Conservation (phyloP, 2,888 invertebrate species). For the Rhamphomyia laevipes region DNA sequence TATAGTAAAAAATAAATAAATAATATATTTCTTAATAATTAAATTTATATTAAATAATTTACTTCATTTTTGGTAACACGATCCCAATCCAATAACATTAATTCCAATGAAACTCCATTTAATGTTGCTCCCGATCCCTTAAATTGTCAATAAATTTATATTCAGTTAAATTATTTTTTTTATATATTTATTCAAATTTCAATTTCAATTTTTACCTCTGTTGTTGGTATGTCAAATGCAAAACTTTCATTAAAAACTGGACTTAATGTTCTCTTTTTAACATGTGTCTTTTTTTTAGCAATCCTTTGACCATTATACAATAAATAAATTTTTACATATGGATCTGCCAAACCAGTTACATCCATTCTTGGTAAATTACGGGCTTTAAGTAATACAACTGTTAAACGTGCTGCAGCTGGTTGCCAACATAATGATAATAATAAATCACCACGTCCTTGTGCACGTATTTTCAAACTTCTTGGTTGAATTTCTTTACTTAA, state of each 20-base stretch:
- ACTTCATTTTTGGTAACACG: conserved; percentile 97
- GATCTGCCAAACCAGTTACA: conserved; percentile 93
- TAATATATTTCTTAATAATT: background rate
- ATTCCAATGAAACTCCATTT: conserved; percentile 36
- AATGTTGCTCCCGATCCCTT: conserved; percentile 36
- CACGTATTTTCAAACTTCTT: conserved; percentile 84
- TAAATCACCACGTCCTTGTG: conserved; percentile 88
- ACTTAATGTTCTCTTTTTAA: conserved; percentile 93
- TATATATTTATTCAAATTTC: background rate
- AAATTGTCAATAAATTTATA: conserved; percentile 10
- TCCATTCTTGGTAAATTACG: conserved; percentile 97
- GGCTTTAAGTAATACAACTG: conserved; percentile 94
- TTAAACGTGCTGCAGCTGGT: conserved; percentile 88
- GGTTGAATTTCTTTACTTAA: conserved; percentile 84
- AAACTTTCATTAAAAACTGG: conserved; percentile 99
- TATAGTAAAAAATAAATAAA: background rate
- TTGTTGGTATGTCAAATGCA: conserved; percentile 88
- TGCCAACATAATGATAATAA: conserved; percentile 96
- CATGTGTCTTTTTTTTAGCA: conserved; percentile 98
- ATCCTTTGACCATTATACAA: conserved; percentile 95
- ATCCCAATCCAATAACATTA: conserved; percentile 79
- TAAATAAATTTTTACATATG: conserved; percentile 92
- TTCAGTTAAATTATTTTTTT: background rate
- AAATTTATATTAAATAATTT: conserved; percentile 16
- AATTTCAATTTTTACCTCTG: conserved; percentile 37